A percentile compares a stretch with the other conserved stretches of the same genome.
Conservation (phyloP, 2,797 vertebrate genomes). For the Chrosomus eos region DNA sequence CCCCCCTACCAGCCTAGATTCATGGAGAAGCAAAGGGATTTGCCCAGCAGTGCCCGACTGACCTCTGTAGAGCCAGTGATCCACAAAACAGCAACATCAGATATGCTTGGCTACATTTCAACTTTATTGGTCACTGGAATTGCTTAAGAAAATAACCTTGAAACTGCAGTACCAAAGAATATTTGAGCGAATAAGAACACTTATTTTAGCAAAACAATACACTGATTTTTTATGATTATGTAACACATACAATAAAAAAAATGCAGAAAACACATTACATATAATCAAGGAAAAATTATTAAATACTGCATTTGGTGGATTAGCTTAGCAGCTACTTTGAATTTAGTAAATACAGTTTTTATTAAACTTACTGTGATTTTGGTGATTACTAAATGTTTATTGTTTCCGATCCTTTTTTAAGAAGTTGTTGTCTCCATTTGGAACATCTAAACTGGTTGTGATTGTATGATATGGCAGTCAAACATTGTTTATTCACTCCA, state of each 20-base stretch:
- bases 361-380: conserved; percentile 30
- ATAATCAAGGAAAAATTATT: neutral
- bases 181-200: neutral
- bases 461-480: conserved; percentile 20
- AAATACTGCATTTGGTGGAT: neutral
- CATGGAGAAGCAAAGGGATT: conserved; percentile 42
- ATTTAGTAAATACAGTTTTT: neutral
- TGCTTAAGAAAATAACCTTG: conserved; percentile 25
- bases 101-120: conserved; percentile 22
- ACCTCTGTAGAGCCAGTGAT: conserved; percentile 50
- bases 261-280: neutral
- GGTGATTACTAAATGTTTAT: too few relatives aligned
- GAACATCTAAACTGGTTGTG: conserved; percentile 3
- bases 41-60: conserved; percentile 32
- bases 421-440: conserved; percentile 10
- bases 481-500: conserved; percentile 50
- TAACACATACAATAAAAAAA: neutral
- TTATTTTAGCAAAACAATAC: neutral
- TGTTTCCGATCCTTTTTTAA: neutral
- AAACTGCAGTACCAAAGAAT: neutral
- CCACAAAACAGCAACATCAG: conserved; percentile 29
- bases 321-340: neutral
- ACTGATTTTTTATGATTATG: neutral
- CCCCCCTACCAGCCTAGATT: conserved; percentile 44
- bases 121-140: conserved; percentile 28